Percentiles rank a stretch among this genome's conserved stretches.
Evolutionary conservation across 2,113 vertebrate genomes (phyloP).

Genomic region (Hippocampus zosterae): DNA sequence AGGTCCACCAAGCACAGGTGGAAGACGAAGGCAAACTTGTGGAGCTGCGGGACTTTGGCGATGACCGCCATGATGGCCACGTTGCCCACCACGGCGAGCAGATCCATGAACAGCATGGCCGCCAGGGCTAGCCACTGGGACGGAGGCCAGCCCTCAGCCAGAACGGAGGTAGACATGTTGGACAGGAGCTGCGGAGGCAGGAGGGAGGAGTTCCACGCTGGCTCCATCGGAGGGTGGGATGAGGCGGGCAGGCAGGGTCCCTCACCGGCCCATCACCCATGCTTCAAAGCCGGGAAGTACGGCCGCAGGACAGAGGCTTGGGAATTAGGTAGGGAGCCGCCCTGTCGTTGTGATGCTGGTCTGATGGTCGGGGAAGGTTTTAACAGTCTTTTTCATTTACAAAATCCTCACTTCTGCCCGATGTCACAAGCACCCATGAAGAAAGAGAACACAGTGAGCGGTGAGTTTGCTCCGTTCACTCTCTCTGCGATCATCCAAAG

Average conservation of each 20-base stretch:
- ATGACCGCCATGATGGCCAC: conserved; percentile 93
- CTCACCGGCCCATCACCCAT: conserved; percentile 88
- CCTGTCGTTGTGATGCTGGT: conserved; percentile 19
- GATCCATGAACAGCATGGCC: conserved; percentile 93
- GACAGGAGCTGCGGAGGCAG: conserved; percentile 63
- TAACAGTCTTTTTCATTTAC: conserved; percentile 27
- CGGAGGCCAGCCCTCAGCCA: conserved; percentile 74
- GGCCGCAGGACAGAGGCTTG: conserved; percentile 49
- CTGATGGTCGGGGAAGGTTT: conserved; percentile 12
- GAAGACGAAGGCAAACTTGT: conserved; percentile 98
- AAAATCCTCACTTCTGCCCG: conserved; percentile 24
- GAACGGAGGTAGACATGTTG: conserved; percentile 74
- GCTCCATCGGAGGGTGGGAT: conserved; percentile 84
- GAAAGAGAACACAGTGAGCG: conserved; percentile 10
- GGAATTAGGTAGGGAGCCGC: conserved; percentile 35
- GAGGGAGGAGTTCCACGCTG: conserved; percentile 80
- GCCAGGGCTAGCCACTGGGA: conserved; percentile 84
- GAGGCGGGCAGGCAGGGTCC: conserved; percentile 70
- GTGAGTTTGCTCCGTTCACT: not conserved
- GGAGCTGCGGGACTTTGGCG: conserved; percentile 87
- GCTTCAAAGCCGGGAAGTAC: conserved; percentile 77
- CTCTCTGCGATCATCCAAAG: not conserved
- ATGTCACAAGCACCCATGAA: not conserved
- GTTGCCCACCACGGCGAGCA: conserved; percentile 89
- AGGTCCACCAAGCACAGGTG: conserved; percentile 98